These are phyloP conservation scores for Lycodopsis pacificus DNA, from an alignment of 2,797 vertebrate species.

Conservation along the genomic window DNA sequence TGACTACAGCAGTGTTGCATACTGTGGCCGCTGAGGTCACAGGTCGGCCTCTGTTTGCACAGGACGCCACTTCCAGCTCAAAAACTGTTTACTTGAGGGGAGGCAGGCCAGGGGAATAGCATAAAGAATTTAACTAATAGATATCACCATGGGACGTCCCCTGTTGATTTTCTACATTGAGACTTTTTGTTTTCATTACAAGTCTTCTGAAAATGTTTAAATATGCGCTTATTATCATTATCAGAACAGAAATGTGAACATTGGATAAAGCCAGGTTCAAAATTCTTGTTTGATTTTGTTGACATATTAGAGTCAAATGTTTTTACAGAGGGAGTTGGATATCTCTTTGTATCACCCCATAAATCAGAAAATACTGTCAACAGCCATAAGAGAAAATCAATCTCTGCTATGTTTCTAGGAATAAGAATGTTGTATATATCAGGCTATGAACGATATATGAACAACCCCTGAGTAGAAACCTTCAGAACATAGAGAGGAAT, in stretches of 20 bases:
- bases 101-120: neutral
- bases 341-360: neutral
- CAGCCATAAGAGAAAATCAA: neutral
- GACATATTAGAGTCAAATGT: neutral
- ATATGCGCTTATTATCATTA: too few species aligned
- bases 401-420: neutral
- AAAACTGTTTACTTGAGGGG: too few species aligned
- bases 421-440: neutral
- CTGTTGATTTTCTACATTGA: neutral
- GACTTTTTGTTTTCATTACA: neutral
- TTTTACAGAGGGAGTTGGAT: neutral
- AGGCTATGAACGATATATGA: neutral
- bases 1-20: neutral
- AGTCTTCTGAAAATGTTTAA: neutral
- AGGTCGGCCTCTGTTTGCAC: constrained; percentile 34
- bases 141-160: neutral
- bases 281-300: neutral
- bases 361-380: neutral
- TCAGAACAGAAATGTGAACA: too few species aligned
- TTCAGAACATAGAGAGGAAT: neutral
- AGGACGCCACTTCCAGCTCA: constrained; percentile 17
- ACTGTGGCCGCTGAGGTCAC: constrained; percentile 4
- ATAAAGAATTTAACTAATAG: neutral
- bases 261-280: neutral
- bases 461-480: neutral